Evolutionary conservation across 1,140 invertebrate genomes (phyloP).

Genomic region (Proales similis): DNA sequence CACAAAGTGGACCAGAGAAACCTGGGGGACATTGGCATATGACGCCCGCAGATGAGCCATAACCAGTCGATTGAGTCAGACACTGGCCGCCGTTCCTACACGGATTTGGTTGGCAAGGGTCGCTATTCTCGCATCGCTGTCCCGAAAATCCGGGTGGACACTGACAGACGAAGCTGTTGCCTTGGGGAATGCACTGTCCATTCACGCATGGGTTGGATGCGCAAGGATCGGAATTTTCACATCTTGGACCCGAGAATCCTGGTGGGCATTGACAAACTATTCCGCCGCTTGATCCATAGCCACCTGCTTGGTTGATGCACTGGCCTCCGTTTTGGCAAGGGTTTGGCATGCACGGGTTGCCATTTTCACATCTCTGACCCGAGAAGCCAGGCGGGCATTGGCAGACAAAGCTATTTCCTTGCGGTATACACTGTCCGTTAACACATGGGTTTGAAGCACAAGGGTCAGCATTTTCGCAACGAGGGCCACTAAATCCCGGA

Average conservation of each 20-base stretch:
- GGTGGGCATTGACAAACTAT: conserved; percentile 43
- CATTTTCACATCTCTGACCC: conserved; percentile 37
- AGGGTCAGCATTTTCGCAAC: conserved; percentile 39
- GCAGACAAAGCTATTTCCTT: conserved; percentile 8
- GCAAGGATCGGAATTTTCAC: not conserved
- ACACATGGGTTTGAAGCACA: conserved; percentile 12
- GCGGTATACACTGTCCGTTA: conserved; percentile 35
- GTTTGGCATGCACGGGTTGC: conserved; percentile 19
- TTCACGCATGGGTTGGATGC: not conserved
- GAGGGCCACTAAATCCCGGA: conserved; percentile 33
- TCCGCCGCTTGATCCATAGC: too few relatives aligned
- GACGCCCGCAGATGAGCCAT: too few relatives aligned
- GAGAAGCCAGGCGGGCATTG: conserved; percentile 10
- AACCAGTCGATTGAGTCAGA: not conserved
- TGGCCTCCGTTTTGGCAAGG: conserved; percentile 5
- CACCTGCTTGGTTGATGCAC: not conserved
- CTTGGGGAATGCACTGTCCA: not conserved
- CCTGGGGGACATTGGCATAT: conserved; percentile 37
- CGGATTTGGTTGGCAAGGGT: conserved; percentile 16
- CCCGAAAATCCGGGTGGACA: conserved; percentile 40
- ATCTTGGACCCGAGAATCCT: conserved; percentile 39
- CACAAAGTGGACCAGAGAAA: conserved; percentile 36
- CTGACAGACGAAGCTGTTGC: conserved; percentile 26
- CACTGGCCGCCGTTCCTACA: conserved; percentile 25
- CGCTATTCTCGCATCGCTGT: conserved; percentile 2